Conservation (phyloP, 2,797 vertebrate species). For the Hephaestus fuliginosus region DNA sequence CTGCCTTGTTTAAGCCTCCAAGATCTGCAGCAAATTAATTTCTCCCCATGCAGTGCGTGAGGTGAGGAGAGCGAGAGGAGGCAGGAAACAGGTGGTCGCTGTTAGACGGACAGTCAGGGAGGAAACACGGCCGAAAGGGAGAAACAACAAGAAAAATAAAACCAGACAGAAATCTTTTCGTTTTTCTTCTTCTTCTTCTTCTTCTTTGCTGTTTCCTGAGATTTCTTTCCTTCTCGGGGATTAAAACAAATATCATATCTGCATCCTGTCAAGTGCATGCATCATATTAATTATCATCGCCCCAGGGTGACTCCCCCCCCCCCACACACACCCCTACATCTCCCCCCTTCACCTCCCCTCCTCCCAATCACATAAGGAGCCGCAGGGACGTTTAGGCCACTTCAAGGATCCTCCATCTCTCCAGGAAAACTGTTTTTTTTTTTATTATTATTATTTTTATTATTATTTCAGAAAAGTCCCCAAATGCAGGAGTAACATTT, state of each 20-base stretch:
- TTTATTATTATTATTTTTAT: background rate
- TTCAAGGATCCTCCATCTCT: constrained; percentile 51
- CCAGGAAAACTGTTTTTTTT: constrained; percentile 26
- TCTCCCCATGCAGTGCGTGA: constrained; percentile 70
- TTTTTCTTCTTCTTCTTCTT: background rate
- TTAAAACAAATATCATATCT: constrained; percentile 45
- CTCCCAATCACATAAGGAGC: constrained; percentile 26
- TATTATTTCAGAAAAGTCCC: background rate
- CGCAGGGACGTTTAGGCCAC: constrained; percentile 58
- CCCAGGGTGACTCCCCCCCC: constrained; percentile 53
- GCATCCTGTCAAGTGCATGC: constrained; percentile 45
- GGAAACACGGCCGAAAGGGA: constrained; percentile 2
- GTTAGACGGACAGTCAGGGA: constrained; percentile 52
- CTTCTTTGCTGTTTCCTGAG: too few species aligned
- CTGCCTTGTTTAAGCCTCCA: constrained; percentile 75
- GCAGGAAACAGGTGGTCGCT: constrained; percentile 82
- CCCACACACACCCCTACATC: background rate
- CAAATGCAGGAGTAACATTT: background rate
- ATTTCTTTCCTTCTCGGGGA: background rate
- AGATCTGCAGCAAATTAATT: constrained; percentile 86
- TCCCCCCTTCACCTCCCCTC: background rate
- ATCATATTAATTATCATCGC: constrained; percentile 66
- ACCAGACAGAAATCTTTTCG: background rate
- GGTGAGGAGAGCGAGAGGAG: constrained; percentile 70
- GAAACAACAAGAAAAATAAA: background rate